Conservation (phyloP, 2,113 vertebrate genomes). For the Etheostoma spectabile region DNA sequence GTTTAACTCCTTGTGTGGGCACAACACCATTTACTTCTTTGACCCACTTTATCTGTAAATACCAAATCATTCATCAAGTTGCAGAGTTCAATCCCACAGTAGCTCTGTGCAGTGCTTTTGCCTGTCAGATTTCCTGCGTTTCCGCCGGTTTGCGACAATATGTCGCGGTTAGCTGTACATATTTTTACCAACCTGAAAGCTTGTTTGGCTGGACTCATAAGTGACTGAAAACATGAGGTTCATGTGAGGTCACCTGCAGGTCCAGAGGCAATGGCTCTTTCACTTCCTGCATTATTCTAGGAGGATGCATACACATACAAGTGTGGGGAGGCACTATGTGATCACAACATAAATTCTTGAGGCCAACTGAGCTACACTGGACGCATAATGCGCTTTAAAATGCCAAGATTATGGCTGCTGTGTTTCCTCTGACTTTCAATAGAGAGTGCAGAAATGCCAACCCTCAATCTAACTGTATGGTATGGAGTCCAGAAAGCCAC, state of each 20-base stretch:
- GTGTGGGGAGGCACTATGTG: conserved; percentile 33
- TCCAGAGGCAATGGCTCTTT: conserved; percentile 12
- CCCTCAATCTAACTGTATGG: conserved; percentile 1
- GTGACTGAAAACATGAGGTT: conserved; percentile 34
- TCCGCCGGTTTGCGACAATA: not conserved
- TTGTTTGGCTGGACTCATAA: not conserved
- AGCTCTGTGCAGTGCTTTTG: not conserved
- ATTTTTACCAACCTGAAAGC: conserved; percentile 32
- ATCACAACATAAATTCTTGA: conserved; percentile 46
- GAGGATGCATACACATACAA: conserved; percentile 9
- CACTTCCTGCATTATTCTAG: conserved; percentile 55
- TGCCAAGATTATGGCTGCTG: conserved; percentile 35
- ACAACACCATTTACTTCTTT: not conserved
- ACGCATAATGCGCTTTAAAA: not conserved
- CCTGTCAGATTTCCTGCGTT: conserved; percentile 2
- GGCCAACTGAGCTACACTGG: conserved; percentile 6
- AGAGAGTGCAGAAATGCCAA: conserved; percentile 3
- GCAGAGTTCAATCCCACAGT: not conserved
- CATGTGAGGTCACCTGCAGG: conserved; percentile 41
- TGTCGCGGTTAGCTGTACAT: not conserved
- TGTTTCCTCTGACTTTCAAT: conserved; percentile 27
- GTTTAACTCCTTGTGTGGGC: no score
- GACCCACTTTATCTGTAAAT: not conserved
- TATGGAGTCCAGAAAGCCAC: conserved; percentile 15
- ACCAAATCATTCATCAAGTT: not conserved